Base-by-base conservation (phyloP, 2,113 vertebrate genomes). In the Chloropsis cyanopogon region DNA sequence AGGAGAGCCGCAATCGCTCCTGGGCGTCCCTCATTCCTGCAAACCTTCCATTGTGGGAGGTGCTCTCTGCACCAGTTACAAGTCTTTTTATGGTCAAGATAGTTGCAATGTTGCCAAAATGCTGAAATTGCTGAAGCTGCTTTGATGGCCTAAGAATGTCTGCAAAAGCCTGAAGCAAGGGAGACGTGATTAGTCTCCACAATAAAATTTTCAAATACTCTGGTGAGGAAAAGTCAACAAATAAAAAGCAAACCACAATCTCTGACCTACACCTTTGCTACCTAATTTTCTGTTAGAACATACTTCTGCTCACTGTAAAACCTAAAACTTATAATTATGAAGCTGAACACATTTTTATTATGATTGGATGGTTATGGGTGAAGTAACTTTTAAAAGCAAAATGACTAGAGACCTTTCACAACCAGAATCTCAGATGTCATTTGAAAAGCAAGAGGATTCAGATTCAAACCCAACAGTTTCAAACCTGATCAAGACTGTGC, bases 301-400 rank as follows among this genome's bases (percentile, higher is more conserved):
- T 14, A 92, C 9, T 52, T 88, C 39, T 70, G 33, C 33, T 78
- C 79, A 86, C 44, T 82, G 21, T 50, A 80, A 92, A 82, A 29
- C 28, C 60, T 82, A 82, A 80, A 92, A 89, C 44, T 81, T 77
- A 2, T 44, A 73, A 93, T 90, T 91, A 88, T 17, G 49, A 83
- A 91, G 54, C 29, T 44, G 75, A 73, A 79, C 54, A 46, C 11
- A 49, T 70, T 91, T 90, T 95, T 46, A 54, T 47, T 25, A 5
- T 41, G 49, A 28, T 88, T 33, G 39, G n/a, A 64, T 29, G 19
- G 54, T 16, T 92, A 59, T 17, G 42, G 20, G 22, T 56, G 19
- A 94, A 93, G 71, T 46, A 82, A 85, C 59, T 90, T 77, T 41
- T 56, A 46, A 73, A 73, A 88, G 64, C n/a, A 82, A 90, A 83